These are phyloP conservation scores for Pyxicephalus adspersus DNA, from an alignment of 2,113 vertebrate species.

Conservation along the genomic window DNA sequence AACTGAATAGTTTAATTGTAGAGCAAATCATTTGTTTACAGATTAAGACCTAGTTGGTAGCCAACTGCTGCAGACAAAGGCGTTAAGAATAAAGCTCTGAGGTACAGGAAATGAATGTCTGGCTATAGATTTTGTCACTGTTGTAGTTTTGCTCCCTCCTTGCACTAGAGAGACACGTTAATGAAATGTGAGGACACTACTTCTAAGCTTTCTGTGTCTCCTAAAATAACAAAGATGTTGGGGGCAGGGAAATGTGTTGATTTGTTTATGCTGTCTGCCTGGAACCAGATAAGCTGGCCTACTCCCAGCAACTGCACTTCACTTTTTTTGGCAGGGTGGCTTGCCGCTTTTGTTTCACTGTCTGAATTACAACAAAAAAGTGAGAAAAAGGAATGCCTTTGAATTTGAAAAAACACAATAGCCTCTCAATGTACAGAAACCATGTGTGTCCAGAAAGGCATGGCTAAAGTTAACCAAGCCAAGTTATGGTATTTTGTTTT, in stretches of 20 bases:
- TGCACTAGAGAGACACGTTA: constrained; percentile 53
- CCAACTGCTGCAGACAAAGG: constrained; percentile 68
- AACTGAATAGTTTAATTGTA: constrained; percentile 76
- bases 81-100: constrained; percentile 64
- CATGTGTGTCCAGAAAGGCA: constrained; percentile 43
- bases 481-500: neutral
- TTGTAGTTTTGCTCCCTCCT: constrained; percentile 59
- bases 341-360: constrained; percentile 62
- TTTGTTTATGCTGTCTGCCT: constrained; percentile 57
- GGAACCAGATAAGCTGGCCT: constrained; percentile 62
- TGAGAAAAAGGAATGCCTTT: constrained; percentile 47
- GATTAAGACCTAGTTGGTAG: constrained; percentile 74
- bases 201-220: constrained; percentile 58
- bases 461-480: constrained; percentile 25
- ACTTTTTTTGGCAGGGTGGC: constrained; percentile 57
- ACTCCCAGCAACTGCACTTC: constrained; percentile 60
- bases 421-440: constrained; percentile 46
- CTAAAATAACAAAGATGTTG: constrained; percentile 62
- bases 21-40: constrained; percentile 78
- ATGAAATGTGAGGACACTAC: constrained; percentile 61
- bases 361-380: constrained; percentile 37
- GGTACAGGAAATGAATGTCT: constrained; percentile 68
- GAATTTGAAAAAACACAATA: constrained; percentile 59
- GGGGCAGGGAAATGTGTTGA: constrained; percentile 59
- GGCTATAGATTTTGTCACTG: constrained; percentile 65